Conservation (phyloP, 2,113 vertebrate species). For the Myrmophylax atrothorax region DNA sequence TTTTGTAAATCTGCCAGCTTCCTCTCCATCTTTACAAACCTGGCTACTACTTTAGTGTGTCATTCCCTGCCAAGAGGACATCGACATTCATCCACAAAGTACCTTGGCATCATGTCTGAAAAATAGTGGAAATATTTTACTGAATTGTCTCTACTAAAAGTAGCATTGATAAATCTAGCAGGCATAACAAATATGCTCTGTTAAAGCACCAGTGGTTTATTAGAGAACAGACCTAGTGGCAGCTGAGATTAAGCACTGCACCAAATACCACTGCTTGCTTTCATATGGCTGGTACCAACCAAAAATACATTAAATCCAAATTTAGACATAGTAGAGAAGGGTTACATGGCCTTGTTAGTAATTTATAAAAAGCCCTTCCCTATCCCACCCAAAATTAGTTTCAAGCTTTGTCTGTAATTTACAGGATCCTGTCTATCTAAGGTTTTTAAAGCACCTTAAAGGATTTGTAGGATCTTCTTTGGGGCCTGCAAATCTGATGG, state of each 20-base stretch:
- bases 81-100: background rate
- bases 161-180: background rate
- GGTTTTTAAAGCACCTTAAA: background rate
- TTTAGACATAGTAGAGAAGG: background rate
- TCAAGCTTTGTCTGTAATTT: background rate
- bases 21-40: background rate
- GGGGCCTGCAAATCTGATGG: background rate
- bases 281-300: background rate
- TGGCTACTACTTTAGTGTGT: background rate
- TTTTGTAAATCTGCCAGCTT: background rate
- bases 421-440: background rate
- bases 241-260: slow-evolving; percentile 2
- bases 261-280: background rate
- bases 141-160: background rate
- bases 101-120: background rate
- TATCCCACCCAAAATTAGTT: background rate
- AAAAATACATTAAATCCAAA: slow-evolving; percentile 15
- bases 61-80: background rate
- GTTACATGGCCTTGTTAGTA: background rate
- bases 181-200: background rate
- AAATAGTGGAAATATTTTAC: background rate
- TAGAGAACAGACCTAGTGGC: background rate
- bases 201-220: background rate
- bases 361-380: background rate
- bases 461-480: slow-evolving; percentile 30